phyloP scores from a whole-genome alignment of 2,888 invertebrate species.

The Cactoblastis cactorum region DNA sequence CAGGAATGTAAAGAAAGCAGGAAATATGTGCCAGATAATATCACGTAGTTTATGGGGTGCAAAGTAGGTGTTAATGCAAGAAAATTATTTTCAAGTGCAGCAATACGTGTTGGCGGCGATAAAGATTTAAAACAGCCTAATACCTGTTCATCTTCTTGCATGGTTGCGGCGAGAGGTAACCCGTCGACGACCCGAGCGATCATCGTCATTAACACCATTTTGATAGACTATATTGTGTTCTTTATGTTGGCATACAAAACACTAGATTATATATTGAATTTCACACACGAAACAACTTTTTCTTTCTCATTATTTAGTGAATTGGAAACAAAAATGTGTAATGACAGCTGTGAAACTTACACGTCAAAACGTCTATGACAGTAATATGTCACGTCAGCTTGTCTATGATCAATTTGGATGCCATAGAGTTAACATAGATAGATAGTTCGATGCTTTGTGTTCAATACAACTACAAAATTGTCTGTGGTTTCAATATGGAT shows the following conservation, averaged over 20 bases:
- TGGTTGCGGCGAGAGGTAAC: constrained; percentile 95
- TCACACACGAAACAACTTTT: constrained; percentile 43
- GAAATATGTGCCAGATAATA: not conserved
- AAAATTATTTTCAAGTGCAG: not conserved
- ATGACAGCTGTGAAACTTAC: constrained; percentile 50
- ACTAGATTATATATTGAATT: constrained; percentile 26
- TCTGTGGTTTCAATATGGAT: too few relatives aligned
- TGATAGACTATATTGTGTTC: constrained; percentile 41
- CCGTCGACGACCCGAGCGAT: constrained; percentile 97
- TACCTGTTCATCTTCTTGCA: constrained; percentile 99
- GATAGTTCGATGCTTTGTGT: too few relatives aligned
- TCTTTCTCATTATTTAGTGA: constrained; percentile 59
- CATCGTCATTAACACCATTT: constrained; percentile 98
- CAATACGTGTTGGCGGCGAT: not conserved
- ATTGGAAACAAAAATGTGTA: constrained; percentile 37
- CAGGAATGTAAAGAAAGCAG: constrained; percentile 21
- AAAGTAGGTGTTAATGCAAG: not conserved
- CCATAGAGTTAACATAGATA: too few relatives aligned
- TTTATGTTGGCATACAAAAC: constrained; percentile 36
- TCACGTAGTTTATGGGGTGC: constrained; percentile 8
- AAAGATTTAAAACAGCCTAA: constrained; percentile 15
- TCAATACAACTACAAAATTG: not conserved
- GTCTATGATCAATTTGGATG: constrained; percentile 31
- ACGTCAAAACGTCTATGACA: constrained; percentile 51
- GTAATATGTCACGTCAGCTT: constrained; percentile 54